A percentile compares a stretch with the other conserved stretches of the same genome.
Conservation (phyloP, 2,113 vertebrate genomes). For the Ctenomys sociabilis region DNA sequence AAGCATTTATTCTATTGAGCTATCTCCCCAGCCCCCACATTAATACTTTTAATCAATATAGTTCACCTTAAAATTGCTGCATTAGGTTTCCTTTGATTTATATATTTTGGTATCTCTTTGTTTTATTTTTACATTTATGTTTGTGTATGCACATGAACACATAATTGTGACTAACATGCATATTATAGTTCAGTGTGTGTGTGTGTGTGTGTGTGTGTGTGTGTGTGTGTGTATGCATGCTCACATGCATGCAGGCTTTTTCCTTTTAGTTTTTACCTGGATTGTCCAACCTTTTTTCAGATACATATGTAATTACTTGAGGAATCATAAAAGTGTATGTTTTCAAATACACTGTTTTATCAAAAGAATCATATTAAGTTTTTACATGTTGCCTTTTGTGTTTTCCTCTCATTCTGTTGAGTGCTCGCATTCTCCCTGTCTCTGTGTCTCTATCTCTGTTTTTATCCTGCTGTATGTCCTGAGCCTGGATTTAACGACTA, state of each 20-base stretch:
- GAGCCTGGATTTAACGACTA: no score
- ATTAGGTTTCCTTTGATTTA: neutral
- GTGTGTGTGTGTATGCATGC: neutral
- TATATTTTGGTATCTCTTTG: neutral
- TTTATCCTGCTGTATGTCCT: neutral
- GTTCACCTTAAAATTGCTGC: neutral
- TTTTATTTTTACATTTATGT: neutral
- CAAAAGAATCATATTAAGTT: neutral
- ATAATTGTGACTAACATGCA: neutral
- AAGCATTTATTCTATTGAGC: no score
- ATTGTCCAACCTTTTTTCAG: neutral
- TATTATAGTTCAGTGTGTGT: neutral
- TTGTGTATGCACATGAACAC: neutral
- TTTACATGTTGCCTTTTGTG: neutral
- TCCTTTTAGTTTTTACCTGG: neutral
- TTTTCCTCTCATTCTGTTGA: neutral
- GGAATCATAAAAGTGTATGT: neutral
- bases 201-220: neutral
- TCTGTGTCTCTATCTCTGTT: neutral
- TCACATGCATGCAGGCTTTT: neutral
- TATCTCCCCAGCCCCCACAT: no score
- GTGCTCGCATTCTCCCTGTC: neutral
- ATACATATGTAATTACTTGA: neutral
- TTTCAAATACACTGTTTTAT: neutral
- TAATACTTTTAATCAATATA: neutral